A percentile compares a stretch with the other conserved stretches of the same genome.
phyloP scores from a whole-genome alignment of 2,797 vertebrate genomes.

The Natrix natrix region DNA sequence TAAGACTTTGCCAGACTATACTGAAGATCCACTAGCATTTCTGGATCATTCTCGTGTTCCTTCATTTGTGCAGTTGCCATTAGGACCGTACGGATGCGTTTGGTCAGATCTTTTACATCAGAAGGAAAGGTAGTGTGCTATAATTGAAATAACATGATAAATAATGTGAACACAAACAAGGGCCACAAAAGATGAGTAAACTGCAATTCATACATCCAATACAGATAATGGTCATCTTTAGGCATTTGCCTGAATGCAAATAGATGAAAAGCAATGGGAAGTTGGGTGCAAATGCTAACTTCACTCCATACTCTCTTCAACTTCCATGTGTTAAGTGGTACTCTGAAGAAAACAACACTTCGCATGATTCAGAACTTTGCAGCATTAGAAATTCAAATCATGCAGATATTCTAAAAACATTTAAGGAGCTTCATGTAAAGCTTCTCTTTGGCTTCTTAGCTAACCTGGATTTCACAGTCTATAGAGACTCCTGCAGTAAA shows the following conservation, averaged over 20 bases:
- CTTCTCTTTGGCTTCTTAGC: neutral
- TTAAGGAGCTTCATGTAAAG: neutral
- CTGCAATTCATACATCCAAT: neutral
- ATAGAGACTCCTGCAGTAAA: neutral
- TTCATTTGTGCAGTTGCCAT: slow-evolving; percentile 99
- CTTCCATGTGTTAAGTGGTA: neutral
- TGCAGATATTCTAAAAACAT: neutral
- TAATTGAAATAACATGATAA: neutral
- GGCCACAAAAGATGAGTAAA: neutral
- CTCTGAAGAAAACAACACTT: neutral
- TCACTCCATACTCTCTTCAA: neutral
- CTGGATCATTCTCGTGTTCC: slow-evolving; percentile 95
- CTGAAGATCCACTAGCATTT: slow-evolving; percentile 98
- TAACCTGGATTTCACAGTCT: neutral
- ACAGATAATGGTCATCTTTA: neutral
- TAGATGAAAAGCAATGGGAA: neutral
- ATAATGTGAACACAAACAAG: neutral
- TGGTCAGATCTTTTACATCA: slow-evolving; percentile 96
- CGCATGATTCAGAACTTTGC: neutral
- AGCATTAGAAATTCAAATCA: neutral
- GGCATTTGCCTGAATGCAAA: neutral
- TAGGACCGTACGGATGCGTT: slow-evolving; percentile 93
- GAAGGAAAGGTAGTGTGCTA: slow-evolving; percentile 94
- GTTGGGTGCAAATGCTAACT: neutral
- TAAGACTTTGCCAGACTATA: slow-evolving; percentile 98